Conservation (phyloP, 1,140 invertebrate genomes). For the Lordiphosa stackelbergi region DNA sequence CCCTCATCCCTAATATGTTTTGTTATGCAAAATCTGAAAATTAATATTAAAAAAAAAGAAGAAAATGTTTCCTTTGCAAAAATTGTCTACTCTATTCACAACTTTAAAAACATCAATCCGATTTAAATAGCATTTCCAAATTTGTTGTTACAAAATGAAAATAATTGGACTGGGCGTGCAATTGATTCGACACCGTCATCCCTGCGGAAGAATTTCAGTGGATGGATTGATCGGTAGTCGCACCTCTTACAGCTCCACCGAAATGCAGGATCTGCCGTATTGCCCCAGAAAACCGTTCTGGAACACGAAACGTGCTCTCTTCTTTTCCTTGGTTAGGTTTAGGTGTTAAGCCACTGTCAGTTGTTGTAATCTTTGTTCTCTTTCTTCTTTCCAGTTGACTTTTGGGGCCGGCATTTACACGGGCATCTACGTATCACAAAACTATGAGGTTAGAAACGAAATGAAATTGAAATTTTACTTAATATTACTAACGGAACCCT, state of each 20-base stretch:
- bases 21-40: too few relatives aligned
- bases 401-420: conserved; percentile 87
- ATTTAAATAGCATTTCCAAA: conserved; percentile 19
- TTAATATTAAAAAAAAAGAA: too few relatives aligned
- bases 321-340: conserved; percentile 42
- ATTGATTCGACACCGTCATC: conserved; percentile 16
- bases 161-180: conserved; percentile 34
- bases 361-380: too few relatives aligned
- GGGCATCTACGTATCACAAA: conserved; percentile 88
- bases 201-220: conserved; percentile 1
- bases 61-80: too few relatives aligned
- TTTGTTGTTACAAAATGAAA: conserved; percentile 44
- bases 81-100: too few relatives aligned
- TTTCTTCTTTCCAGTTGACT: conserved; percentile 81
- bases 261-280: conserved; percentile 25
- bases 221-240: not conserved
- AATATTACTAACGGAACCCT: not conserved
- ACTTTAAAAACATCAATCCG: conserved; percentile 13
- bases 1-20: too few relatives aligned
- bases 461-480: too few relatives aligned
- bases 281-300: conserved; percentile 45
- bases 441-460: conserved; percentile 84
- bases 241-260: conserved; percentile 9
- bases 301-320: conserved; percentile 17
- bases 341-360: not conserved